Evolutionary conservation across 2,113 vertebrate species (phyloP).

Genomic region (Ascaphus truei): DNA sequence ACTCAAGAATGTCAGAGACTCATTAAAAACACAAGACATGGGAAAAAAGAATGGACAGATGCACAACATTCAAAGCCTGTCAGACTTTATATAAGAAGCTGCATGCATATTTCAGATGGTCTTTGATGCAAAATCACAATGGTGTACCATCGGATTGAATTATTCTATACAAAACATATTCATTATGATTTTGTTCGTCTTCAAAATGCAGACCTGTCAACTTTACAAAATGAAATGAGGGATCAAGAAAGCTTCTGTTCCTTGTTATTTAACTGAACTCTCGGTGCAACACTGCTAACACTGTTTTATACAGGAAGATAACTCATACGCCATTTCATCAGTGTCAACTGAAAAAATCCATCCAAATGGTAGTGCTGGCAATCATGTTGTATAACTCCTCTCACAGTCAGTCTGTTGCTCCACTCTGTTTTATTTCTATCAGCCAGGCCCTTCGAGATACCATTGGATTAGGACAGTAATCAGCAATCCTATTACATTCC

Average conservation of each 20-base stretch:
- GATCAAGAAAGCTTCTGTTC: slow-evolving; percentile 27
- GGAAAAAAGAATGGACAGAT: slow-evolving; percentile 25
- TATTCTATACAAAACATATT: slow-evolving; percentile 34
- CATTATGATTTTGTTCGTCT: slow-evolving; percentile 30
- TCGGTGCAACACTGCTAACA: neutral
- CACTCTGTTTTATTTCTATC: neutral
- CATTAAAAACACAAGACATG: slow-evolving; percentile 32
- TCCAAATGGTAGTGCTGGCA: neutral
- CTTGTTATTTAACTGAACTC: slow-evolving; percentile 11
- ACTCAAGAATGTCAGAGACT: slow-evolving; percentile 29
- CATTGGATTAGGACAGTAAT: too few species aligned
- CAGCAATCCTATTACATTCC: too few species aligned
- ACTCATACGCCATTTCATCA: slow-evolving; percentile 20
- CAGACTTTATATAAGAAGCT: slow-evolving; percentile 24
- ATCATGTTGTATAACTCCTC: neutral
- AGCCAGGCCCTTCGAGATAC: too few species aligned
- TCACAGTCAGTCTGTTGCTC: neutral
- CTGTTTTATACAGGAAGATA: slow-evolving; percentile 1
- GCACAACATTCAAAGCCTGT: slow-evolving; percentile 24
- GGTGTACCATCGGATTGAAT: slow-evolving; percentile 28
- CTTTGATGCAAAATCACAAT: slow-evolving; percentile 36
- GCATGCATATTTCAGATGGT: slow-evolving; percentile 32
- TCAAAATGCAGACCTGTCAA: slow-evolving; percentile 31
- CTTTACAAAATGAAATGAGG: slow-evolving; percentile 23
- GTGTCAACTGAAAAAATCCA: neutral